Conservation (phyloP, 2,797 vertebrate genomes). For the Rhodeus uyekii region DNA sequence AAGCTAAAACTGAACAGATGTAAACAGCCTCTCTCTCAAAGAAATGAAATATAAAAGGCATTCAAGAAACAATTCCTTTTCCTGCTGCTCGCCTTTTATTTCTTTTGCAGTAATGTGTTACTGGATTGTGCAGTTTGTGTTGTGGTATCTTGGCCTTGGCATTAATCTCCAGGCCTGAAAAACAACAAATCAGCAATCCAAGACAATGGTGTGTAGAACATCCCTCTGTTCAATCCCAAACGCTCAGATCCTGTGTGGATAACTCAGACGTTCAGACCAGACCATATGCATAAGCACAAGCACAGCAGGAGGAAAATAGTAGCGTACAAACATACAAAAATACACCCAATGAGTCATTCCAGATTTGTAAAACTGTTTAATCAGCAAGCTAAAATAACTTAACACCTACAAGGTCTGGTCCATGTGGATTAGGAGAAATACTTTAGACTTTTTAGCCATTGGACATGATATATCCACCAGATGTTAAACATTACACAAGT, state of each 20-base stretch:
- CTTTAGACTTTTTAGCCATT: background rate
- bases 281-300: slow-evolving; percentile 8
- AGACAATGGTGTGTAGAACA: background rate
- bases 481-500: slow-evolving; percentile 5
- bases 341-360: background rate
- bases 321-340: slow-evolving; percentile 7
- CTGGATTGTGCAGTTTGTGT: slow-evolving; percentile 21
- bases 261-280: slow-evolving; percentile 10
- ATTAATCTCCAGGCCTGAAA: slow-evolving; percentile 23
- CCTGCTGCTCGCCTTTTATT: background rate
- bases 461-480: slow-evolving; percentile 12
- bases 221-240: background rate
- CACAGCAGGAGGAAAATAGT: background rate
- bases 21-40: background rate
- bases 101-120: background rate
- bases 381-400: slow-evolving; percentile 33
- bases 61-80: background rate
- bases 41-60: slow-evolving; percentile 13
- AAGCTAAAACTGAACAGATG: background rate
- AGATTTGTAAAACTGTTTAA: slow-evolving; percentile 46
- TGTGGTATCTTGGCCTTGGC: slow-evolving; percentile 16
- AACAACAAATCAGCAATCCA: slow-evolving; percentile 24
- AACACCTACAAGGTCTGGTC: slow-evolving; percentile 15
- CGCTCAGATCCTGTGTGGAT: background rate
- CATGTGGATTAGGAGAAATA: background rate